Percentiles rank a stretch among this genome's conserved stretches.
These are phyloP conservation scores for Diorhabda carinulata DNA, from an alignment of 1,140 invertebrate genomes.

Conservation along the genomic window DNA sequence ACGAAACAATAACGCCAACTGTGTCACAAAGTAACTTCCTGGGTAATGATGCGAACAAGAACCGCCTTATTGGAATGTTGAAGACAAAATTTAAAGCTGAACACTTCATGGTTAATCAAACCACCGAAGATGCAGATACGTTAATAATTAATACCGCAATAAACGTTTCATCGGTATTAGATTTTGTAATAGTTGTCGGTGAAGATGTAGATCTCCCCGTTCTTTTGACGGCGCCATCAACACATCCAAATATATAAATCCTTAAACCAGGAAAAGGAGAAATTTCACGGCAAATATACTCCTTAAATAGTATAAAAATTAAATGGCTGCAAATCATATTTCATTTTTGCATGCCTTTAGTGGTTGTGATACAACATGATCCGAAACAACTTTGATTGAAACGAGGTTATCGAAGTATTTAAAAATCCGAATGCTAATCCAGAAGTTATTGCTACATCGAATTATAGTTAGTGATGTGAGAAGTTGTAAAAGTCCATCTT, in stretches of 20 bases:
- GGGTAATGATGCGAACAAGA: background rate
- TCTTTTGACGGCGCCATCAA: background rate
- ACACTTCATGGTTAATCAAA: conserved; percentile 14
- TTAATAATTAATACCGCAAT: conserved; percentile 9
- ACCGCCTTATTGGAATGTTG: too few species aligned
- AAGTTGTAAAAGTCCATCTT: too few species aligned
- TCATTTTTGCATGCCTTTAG: background rate
- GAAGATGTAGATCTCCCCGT: background rate
- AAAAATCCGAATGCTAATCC: too few species aligned
- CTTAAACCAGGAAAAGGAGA: background rate
- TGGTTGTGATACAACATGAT: too few species aligned
- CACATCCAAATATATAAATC: background rate
- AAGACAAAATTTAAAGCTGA: conserved; percentile 5
- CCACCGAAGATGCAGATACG: conserved; percentile 11
- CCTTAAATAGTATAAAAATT: background rate
- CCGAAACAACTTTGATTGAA: too few species aligned
- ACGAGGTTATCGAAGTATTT: too few species aligned
- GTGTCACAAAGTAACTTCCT: too few species aligned
- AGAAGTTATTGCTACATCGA: too few species aligned
- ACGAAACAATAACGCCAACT: too few species aligned
- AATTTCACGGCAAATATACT: background rate
- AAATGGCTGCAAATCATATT: background rate
- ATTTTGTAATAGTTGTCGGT: background rate
- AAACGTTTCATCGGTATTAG: conserved; percentile 6
- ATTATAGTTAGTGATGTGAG: too few species aligned